phyloP scores from a whole-genome alignment of 1,140 invertebrate species.

The Macrobrachium nipponense region DNA sequence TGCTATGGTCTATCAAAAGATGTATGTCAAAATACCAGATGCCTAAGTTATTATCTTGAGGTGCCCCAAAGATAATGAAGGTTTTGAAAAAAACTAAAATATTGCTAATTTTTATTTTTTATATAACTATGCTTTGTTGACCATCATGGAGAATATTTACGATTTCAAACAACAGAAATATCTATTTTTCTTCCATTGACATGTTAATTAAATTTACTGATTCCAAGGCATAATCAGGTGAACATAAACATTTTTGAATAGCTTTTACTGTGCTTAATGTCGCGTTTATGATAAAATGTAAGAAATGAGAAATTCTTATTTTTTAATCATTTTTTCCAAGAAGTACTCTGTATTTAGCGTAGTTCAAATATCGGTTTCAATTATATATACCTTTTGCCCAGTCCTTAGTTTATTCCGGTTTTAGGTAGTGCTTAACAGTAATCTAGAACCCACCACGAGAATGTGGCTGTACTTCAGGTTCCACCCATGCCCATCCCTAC shows the following conservation, averaged over 20 bases:
- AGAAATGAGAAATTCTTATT: background rate
- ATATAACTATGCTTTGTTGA: background rate
- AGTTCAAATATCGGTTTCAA: background rate
- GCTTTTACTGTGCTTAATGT: no score
- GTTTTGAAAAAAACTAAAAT: background rate
- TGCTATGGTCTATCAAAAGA: conserved; percentile 7
- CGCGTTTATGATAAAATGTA: no score
- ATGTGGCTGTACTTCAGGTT: conserved; percentile 18
- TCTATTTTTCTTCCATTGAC: background rate
- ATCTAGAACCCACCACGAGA: conserved; percentile 23
- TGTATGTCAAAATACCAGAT: conserved; percentile 9
- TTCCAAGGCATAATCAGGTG: background rate
- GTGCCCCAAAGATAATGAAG: conserved; percentile 2
- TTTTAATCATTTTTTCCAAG: background rate
- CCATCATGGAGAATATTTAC: background rate
- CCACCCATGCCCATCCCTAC: conserved; percentile 25
- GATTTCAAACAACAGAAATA: background rate
- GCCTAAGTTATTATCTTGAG: no score
- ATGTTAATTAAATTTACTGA: background rate
- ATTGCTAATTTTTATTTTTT: background rate
- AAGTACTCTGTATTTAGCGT: background rate
- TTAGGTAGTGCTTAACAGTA: background rate
- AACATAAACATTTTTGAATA: background rate
- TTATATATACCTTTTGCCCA: background rate
- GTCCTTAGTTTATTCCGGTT: conserved; percentile 10